Conservation (phyloP, 1,140 invertebrate species). For the Megathymus violae region DNA sequence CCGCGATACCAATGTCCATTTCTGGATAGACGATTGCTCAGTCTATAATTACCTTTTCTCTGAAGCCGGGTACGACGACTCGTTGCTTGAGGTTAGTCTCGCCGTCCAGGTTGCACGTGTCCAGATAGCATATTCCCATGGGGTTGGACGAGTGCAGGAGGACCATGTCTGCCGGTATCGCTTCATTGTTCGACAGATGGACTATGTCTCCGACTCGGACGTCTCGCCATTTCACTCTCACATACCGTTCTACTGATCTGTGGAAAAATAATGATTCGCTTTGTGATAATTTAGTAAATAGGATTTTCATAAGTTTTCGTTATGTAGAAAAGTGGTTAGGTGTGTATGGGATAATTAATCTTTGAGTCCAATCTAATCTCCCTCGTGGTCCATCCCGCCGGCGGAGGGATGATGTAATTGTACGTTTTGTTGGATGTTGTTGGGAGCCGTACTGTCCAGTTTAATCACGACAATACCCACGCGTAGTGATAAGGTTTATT, state of each 20-base stretch:
- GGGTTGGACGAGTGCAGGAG: slow-evolving; percentile 95
- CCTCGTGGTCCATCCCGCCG: no score
- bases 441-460: no score
- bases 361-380: no score
- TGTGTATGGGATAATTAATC: no score
- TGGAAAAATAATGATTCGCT: slow-evolving; percentile 47
- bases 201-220: slow-evolving; percentile 97
- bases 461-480: no score
- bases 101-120: slow-evolving; percentile 99
- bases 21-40: no score
- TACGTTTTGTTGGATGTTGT: no score
- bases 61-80: slow-evolving; percentile 90
- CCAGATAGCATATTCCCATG: slow-evolving; percentile 97
- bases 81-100: slow-evolving; percentile 99
- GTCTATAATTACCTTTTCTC: slow-evolving; percentile 86
- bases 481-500: no score
- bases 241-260: slow-evolving; percentile 93
- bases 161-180: slow-evolving; percentile 97
- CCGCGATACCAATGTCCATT: no score
- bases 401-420: no score
- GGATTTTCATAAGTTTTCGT: no score
- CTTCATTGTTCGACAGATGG: slow-evolving; percentile 97
- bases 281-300: background rate
- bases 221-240: slow-evolving; percentile 94
- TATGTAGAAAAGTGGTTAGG: no score